These are phyloP conservation scores for Bungarus multicinctus DNA, from an alignment of 2,113 vertebrate genomes.

Conservation along the genomic window DNA sequence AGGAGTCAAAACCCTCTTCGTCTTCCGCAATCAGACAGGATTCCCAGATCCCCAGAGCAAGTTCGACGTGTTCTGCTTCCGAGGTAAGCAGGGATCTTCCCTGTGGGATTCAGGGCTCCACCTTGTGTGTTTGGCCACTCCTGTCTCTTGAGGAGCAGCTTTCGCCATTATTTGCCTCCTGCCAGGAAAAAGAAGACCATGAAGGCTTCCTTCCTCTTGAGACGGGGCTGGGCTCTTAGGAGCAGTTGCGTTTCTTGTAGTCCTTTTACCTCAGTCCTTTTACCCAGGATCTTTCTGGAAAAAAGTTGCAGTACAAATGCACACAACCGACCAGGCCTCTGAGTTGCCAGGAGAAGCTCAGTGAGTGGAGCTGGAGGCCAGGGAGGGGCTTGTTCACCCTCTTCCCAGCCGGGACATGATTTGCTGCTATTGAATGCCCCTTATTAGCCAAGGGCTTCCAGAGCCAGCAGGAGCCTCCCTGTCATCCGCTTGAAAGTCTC, in stretches of 20 bases:
- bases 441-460: background rate
- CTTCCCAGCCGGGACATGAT: background rate
- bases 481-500: background rate
- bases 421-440: background rate
- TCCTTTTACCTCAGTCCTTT: background rate
- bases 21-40: slow-evolving; percentile 89
- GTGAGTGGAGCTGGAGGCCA: background rate
- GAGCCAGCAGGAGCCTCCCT: background rate
- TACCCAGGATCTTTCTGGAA: background rate
- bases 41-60: slow-evolving; percentile 80
- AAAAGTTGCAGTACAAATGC: background rate
- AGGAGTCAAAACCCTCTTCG: slow-evolving; percentile 87
- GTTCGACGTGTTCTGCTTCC: slow-evolving; percentile 90
- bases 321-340: background rate
- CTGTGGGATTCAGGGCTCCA: background rate
- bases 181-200: background rate
- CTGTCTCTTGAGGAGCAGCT: background rate
- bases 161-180: background rate
- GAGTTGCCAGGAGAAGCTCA: background rate
- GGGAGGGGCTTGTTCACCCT: background rate
- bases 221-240: too few species aligned
- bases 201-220: background rate
- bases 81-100: slow-evolving; percentile 69
- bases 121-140: background rate
- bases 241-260: background rate